phyloP scores from a whole-genome alignment of 1,140 invertebrate species.

The Zophobas morio region DNA sequence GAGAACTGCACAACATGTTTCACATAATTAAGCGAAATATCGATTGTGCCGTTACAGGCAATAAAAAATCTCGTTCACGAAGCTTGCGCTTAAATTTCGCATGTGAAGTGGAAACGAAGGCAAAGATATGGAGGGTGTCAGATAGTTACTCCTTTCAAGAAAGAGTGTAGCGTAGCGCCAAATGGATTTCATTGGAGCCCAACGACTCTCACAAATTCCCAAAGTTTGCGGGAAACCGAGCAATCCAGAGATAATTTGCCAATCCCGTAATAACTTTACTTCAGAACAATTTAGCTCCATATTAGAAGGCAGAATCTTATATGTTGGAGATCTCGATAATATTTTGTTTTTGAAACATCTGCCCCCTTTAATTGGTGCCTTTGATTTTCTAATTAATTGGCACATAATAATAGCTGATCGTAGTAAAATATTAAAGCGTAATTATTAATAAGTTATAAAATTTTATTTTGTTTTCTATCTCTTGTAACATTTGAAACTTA shows the following conservation, averaged over 20 bases:
- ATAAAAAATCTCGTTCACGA: neutral
- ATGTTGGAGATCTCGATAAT: slow-evolving; percentile 30
- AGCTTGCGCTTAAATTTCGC: slow-evolving; percentile 17
- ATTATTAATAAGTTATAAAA: no score
- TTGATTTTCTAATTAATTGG: no score
- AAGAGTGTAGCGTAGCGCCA: slow-evolving; percentile 50
- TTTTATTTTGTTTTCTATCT: no score
- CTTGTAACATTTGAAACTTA: no score
- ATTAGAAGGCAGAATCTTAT: slow-evolving; percentile 30
- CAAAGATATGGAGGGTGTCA: slow-evolving; percentile 35
- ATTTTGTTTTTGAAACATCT: slow-evolving; percentile 6
- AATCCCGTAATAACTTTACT: slow-evolving; percentile 46
- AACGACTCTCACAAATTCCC: slow-evolving; percentile 51
- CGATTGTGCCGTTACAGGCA: neutral
- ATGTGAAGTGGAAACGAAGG: neutral
- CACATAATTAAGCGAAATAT: slow-evolving; percentile 17
- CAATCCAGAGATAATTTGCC: slow-evolving; percentile 50
- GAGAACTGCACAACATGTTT: slow-evolving; percentile 27
- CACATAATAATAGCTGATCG: no score
- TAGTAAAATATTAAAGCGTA: no score
- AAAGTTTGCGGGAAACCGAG: slow-evolving; percentile 50
- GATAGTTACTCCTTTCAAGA: slow-evolving; percentile 41
- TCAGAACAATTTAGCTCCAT: slow-evolving; percentile 46
- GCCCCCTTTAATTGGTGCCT: neutral
- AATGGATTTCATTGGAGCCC: slow-evolving; percentile 52